Conservation (phyloP, 2,113 vertebrate genomes). For the Xyrauchen texanus region DNA sequence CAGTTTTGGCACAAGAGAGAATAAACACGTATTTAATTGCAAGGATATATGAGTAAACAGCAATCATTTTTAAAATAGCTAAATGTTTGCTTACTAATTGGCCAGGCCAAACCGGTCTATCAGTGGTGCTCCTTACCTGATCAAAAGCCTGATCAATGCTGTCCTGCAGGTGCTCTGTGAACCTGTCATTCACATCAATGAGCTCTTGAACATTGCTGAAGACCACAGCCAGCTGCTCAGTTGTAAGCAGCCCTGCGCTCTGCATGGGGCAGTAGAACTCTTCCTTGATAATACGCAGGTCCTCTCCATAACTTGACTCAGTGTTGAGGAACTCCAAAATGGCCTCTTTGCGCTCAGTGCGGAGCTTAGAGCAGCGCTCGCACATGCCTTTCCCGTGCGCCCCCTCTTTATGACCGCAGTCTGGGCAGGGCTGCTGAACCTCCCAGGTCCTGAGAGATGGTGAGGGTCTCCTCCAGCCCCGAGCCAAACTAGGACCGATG, state of each 20-base stretch:
- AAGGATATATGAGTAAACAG: too few relatives aligned
- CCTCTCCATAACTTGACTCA: conserved; percentile 85
- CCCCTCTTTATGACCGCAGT: conserved; percentile 83
- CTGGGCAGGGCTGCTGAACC: conserved; percentile 81
- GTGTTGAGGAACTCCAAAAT: conserved; percentile 91
- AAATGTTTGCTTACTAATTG: too few relatives aligned
- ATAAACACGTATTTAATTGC: too few relatives aligned
- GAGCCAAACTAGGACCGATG: conserved; percentile 81
- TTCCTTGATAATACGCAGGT: conserved; percentile 86
- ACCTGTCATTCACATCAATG: conserved; percentile 85
- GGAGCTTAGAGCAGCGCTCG: conserved; percentile 81
- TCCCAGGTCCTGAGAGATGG: conserved; percentile 80
- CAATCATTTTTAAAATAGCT: too few relatives aligned
- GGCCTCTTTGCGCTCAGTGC: conserved; percentile 87
- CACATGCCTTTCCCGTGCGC: conserved; percentile 80
- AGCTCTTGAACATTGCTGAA: conserved; percentile 89
- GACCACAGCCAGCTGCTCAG: conserved; percentile 83
- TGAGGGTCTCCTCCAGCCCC: conserved; percentile 80
- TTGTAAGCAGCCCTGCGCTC: conserved; percentile 80
- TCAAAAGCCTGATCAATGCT: conserved; percentile 85
- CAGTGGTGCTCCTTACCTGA: conserved; percentile 71
- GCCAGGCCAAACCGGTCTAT: too few relatives aligned
- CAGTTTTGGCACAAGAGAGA: too few relatives aligned
- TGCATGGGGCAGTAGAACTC: conserved; percentile 90
- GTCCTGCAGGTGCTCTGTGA: conserved; percentile 86